Evolutionary conservation across 2,113 vertebrate species (phyloP), one percentile per base, ranked within the genome.

Genomic region (Galeopterus variegatus): DNA sequence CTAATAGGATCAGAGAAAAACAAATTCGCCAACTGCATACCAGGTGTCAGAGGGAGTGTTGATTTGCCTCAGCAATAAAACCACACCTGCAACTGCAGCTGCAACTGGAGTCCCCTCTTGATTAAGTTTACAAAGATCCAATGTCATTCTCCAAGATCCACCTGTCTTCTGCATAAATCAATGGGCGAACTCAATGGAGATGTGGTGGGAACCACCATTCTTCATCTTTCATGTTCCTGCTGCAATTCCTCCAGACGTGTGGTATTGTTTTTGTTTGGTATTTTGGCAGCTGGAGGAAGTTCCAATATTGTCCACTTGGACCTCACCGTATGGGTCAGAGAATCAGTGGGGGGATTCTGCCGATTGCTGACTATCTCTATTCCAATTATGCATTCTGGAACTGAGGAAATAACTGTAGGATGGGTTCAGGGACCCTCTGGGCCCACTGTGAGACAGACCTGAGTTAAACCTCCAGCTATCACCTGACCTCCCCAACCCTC

Each of bases 231-330:
- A 9, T 1, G 36, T 60, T n/a, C 28, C n/a, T 36, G 33, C 48
- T 54, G 45, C 31, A 50, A 1, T 11, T 26, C 48, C 75, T 56
- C 88, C 52, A 72, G 64, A 31, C 26, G 10, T 1, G 23, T 36
- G 45, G 58, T 31, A 8, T 14, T 12, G 0, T 3, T 15, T 48
- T 31, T 21, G 33, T 24, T 26, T 36, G 3, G 10, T 1, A n/a
- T 21, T 33, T n/a, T 54, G 62, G 24, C 24, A 24, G 77, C 50
- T 45, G 23, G 75, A 33, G 28, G 13, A 21, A 14, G 36, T 82
- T 62, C 52, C 36, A 9, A 6, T 28, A 65, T n/a, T 8, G 69
- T 48, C 50, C 52, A 4, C 65, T 83, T 13, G 31, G 9, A 23
- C 67, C 36, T 33, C 80, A 33, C 67, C 28, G 17, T 50, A 2